These are phyloP conservation scores for Dendrocopos noguchii DNA, from an alignment of 2,113 vertebrate genomes.

Conservation along the genomic window DNA sequence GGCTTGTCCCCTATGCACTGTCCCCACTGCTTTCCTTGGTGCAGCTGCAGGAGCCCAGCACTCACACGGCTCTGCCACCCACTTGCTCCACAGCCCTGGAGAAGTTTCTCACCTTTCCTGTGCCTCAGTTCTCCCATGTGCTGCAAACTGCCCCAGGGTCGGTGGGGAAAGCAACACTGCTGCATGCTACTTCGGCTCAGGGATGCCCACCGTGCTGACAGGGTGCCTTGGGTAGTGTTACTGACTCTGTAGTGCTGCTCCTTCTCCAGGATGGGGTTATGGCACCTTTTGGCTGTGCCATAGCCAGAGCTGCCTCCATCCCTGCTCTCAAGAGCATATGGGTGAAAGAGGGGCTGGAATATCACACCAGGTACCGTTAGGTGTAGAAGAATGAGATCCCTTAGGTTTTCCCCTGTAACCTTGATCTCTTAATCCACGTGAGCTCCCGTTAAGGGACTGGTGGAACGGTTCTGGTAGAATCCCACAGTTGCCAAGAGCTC, in stretches of 20 bases:
- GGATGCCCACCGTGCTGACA: rapidly evolving
- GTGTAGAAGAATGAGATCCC: background rate
- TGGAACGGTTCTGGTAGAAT: background rate
- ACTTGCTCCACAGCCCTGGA: background rate
- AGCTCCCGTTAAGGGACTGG: background rate
- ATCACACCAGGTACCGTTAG: background rate
- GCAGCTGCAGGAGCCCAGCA: background rate
- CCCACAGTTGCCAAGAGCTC: background rate
- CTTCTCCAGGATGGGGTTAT: background rate
- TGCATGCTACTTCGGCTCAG: background rate
- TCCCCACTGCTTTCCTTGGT: background rate
- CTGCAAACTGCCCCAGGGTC: background rate
- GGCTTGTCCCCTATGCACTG: rapidly evolving
- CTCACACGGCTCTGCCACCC: background rate
- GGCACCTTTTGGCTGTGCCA: background rate
- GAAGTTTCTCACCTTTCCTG: slow-evolving; percentile 35
- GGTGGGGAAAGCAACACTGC: background rate
- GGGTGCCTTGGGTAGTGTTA: background rate
- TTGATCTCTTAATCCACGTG: background rate
- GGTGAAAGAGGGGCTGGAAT: background rate
- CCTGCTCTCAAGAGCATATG: background rate
- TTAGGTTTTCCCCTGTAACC: background rate
- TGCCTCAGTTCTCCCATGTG: background rate
- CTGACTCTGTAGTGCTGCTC: background rate
- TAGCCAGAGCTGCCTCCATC: background rate